Base-by-base conservation (phyloP, 2,888 invertebrate genomes). In the Cantharis flavilabris region DNA sequence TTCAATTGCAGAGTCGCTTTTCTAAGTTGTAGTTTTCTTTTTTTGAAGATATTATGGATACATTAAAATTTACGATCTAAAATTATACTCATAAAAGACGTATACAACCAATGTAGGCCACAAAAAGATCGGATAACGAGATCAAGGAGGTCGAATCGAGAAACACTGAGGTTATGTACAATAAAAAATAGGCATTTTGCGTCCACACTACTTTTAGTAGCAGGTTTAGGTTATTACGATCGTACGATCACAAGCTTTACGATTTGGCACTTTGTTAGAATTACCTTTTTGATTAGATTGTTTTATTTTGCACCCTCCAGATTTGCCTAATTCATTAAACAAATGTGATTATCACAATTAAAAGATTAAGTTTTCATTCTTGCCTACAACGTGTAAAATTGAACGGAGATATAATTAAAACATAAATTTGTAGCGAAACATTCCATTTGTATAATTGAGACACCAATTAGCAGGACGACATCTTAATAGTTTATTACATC, bases 91-190 rank as follows among this genome's bases (percentile, higher is more conserved):
- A 75, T 71, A 80, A 80, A 73, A 76, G 77, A 78, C 79, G 75
- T 80, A 80, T 78, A 81, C 71, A 76, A 73, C 70, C 79, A 72
- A 72, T 80, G 76, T 82, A 78, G 79, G 78, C 80, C 80, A 80
- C 77, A 77, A 73, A 80, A 81, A 79, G 82, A 77, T 73, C 79
- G 80, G 80, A 83, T 82, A 83, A 83, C 82, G 82, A 81, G 82
- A 82, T 83, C 81, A 81, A 81, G 81, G 79, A 80, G 80, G 79
- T 72, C 80, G 81, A 80, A 82, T 81, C 77, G 79, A 76, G 79
- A 82, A 82, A 81, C 81, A 80, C 80, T 79, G 80, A 80, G 79
- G 83, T 75, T 81, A 80, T 81, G 80, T 80, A 80, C 80, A 78
- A 81, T 82, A 83, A 83, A 82, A 82, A 79, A 67, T 79, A 76